These are phyloP conservation scores for Tryphoninae sp. DNA, from an alignment of 2,888 invertebrate genomes.

Conservation along the genomic window DNA sequence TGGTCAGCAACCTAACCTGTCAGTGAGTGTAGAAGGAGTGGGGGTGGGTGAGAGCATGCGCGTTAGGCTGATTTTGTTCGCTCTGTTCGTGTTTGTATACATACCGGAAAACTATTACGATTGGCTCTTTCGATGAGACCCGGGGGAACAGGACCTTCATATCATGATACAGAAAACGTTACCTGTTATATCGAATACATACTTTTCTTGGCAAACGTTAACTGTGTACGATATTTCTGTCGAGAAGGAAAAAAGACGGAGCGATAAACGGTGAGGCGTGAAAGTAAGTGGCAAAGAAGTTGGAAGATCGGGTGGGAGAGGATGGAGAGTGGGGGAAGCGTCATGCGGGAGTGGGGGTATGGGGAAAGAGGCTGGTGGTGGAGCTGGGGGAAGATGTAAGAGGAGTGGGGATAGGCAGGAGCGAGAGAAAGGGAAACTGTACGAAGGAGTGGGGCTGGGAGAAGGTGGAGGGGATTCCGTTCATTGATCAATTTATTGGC, in stretches of 20 bases:
- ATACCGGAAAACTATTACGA: neutral
- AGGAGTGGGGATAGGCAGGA: no score
- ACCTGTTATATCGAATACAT: neutral
- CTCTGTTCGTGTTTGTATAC: neutral
- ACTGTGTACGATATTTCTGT: neutral
- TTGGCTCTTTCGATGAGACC: slow-evolving; percentile 10
- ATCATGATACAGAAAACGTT: neutral
- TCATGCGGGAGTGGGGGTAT: no score
- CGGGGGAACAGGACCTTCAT: neutral
- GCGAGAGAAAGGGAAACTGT: no score
- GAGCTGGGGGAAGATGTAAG: no score
- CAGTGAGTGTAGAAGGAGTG: neutral
- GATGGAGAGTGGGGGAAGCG: no score
- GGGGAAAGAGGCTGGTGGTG: no score
- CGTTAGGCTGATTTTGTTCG: neutral
- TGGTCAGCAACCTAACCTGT: neutral
- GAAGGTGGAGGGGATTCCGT: no score
- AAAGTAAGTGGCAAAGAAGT: no score
- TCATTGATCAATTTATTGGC: no score
- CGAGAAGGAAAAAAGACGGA: neutral
- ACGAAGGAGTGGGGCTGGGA: no score
- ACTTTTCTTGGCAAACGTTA: slow-evolving; percentile 1
- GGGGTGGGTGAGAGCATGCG: neutral
- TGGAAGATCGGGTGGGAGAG: no score
- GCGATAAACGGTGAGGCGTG: no score